Evolutionary conservation across 2,797 vertebrate species (phyloP), one percentile per base, ranked within the genome.

Genomic region (Oreochromis grahami): DNA sequence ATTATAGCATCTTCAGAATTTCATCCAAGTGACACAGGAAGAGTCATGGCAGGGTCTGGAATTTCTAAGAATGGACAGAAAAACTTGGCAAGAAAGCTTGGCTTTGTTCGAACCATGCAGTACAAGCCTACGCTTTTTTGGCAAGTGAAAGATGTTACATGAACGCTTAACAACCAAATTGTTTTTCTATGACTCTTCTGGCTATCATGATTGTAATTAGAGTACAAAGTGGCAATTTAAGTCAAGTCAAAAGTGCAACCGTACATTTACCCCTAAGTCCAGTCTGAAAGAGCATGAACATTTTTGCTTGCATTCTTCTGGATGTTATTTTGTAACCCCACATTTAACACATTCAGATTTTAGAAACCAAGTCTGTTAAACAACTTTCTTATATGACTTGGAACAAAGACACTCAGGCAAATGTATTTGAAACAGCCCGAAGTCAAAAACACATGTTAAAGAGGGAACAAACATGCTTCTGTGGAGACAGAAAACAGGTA

Each of bases 1-100:
- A 97, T 97, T 97, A 96, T 92, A 95, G 93, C 94, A 96, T 96
- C 95, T 96, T 95, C 90, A 95, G 92, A 88, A 84, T 93, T 92
- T 84, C 87, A 88, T 95, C 94, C 94, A 96, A 94, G 78, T 94
- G 82, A 95, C 89, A 92, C 89, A 90, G 76, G n/a, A 79, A 88
- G 83, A 93, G 90, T 92, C 88, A 87, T 84, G 84, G 87, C 87
- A 87, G 77, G 78, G 86, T 84, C 87, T 77, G 36, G 65, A 81
- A 91, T 94, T 92, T 93, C 93, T 93, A 94, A 96, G 94, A 95
- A 95, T 93, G 93, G 91, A 91, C 82, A 52, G 76, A 72, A 79
- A 82, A 68, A 80, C 82, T 84, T 58, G 26, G 78, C 51, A 80
- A 89, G 81, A n/a, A 86, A 86, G 84, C 43, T 50, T 50, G 70